phyloP scores from a whole-genome alignment of 2,113 vertebrate genomes.

The Caranx ignobilis region DNA sequence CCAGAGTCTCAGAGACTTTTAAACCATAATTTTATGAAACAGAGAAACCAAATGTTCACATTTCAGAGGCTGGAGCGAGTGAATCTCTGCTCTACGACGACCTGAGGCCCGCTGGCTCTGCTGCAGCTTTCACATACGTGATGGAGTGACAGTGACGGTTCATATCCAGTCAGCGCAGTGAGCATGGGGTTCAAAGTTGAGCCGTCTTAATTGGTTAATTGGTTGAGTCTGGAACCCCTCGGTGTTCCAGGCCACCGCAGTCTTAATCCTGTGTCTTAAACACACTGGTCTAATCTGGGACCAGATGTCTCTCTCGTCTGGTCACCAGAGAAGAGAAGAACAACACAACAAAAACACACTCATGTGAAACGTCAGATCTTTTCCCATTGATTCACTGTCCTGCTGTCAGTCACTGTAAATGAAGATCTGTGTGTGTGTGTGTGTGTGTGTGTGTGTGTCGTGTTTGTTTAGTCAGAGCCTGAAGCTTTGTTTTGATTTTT shows the following conservation, averaged over 20 bases:
- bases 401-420: not conserved
- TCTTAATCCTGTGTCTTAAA: conserved; percentile 80
- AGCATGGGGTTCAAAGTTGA: conserved; percentile 67
- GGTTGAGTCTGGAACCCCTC: conserved; percentile 80
- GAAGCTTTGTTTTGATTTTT: not conserved
- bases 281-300: conserved; percentile 79
- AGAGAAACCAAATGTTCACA: too few species aligned
- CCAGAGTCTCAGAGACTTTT: too few species aligned
- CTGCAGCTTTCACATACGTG: not conserved
- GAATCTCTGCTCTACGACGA: too few species aligned
- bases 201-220: conserved; percentile 79
- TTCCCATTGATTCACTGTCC: not conserved
- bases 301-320: conserved; percentile 81
- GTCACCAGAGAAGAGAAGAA: conserved; percentile 38
- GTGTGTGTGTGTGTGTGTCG: not conserved
- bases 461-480: not conserved
- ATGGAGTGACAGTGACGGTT: conserved; percentile 14
- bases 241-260: conserved; percentile 77
- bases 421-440: not conserved
- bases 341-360: conserved; percentile 55
- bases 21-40: too few species aligned
- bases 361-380: conserved; percentile 10
- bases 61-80: too few species aligned
- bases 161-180: conserved; percentile 33
- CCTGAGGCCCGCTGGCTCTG: not conserved